Base-by-base conservation (phyloP, 1,140 invertebrate genomes). In the roundworm (Caenorhabditis elegans) region DNA sequence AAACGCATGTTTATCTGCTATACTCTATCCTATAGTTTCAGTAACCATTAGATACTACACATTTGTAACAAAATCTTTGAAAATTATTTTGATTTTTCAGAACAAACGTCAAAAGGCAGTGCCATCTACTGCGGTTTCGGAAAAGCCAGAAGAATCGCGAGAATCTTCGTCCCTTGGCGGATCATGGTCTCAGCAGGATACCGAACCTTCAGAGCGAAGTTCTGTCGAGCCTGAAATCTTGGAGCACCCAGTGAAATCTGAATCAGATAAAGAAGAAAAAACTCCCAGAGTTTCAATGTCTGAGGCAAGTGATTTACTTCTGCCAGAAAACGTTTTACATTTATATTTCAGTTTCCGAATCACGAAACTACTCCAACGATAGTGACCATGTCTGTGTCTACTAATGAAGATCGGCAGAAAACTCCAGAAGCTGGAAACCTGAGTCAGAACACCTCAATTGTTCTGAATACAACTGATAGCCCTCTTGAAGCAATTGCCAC, bases 1-100 rank as follows among this genome's bases (percentile, higher is more conserved):
- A 70, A 39, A 19, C 17, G 60, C 60, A 70, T 70, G 60, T n/a
- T 70, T 65, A n/a, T 60, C 43, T 43, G 60, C 60, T 70, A n/a
- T 70, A 22, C 34, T 70, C 60, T 70, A 70, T 70, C 60, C 60
- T 39, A 26, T 70, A 70, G 31, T 70, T 43, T 3, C 22, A 70
- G 60, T 70, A 70, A 70, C 60, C 1, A 15, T 13, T 39, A 70
- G 34, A 31, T 39, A 5, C 47, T 49, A 6, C 2, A 17, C 10
- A 6, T 17, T 31, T 34, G 15, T 31, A 60, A 31, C 3, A 6
- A 51, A 53, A 8, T 11, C 15, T 26, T 10, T 34, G 5, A 3
- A 19, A 31, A 60, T 2, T 17, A 24, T 31, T 6, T 3, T 0
- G 0, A 24, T 24, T 6, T 70, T 39, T 22, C 60, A 70, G 60